Evolutionary conservation across 2,113 vertebrate genomes (phyloP).

Genomic region (Perccottus glenii): DNA sequence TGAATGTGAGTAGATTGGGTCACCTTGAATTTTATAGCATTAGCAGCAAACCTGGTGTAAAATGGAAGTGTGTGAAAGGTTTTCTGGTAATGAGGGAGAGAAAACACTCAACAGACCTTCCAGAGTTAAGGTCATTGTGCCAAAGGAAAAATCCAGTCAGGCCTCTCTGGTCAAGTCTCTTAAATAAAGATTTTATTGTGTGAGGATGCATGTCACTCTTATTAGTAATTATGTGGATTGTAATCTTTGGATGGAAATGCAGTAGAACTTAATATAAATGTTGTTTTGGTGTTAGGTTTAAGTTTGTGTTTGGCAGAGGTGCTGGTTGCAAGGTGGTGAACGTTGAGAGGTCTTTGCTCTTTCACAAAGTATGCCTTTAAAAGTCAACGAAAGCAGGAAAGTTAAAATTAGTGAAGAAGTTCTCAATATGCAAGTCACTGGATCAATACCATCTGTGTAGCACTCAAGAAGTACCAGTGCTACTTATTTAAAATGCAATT

Average conservation of each 20-base stretch:
- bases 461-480: too few species aligned
- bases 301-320: not conserved
- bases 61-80: too few species aligned
- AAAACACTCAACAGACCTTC: constrained; percentile 11
- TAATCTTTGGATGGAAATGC: not conserved
- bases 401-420: too few species aligned
- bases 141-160: constrained; percentile 26
- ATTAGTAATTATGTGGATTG: not conserved
- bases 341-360: not conserved
- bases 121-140: constrained; percentile 27
- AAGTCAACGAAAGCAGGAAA: too few species aligned
- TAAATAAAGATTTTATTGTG: constrained; percentile 9
- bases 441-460: too few species aligned
- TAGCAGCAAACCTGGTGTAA: too few species aligned
- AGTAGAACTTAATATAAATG: not conserved
- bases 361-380: not conserved
- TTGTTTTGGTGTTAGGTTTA: not conserved
- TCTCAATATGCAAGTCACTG: too few species aligned
- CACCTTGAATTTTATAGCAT: too few species aligned
- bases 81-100: not conserved
- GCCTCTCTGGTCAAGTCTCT: constrained; percentile 9
- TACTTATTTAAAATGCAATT: too few species aligned
- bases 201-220: not conserved
- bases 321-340: not conserved
- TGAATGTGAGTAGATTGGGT: not conserved